Base-by-base conservation (phyloP, 2,797 vertebrate genomes). In the Epinephelus malabaricus region DNA sequence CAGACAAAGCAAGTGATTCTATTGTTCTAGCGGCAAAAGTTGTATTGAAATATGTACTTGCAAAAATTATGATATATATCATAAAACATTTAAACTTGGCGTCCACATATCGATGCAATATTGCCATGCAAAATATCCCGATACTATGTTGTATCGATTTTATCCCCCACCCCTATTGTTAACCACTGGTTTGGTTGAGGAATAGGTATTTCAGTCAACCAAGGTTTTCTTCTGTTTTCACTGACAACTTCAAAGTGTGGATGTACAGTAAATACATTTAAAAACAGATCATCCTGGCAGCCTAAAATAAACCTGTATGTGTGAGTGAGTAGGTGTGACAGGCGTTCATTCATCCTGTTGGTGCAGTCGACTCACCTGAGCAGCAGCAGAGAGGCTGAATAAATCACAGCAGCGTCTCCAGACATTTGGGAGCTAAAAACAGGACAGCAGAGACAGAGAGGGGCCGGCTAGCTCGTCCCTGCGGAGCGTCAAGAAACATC, bases 381-480 rank as follows among this genome's bases (percentile, higher is more conserved):
- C 71, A 50, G 76, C 62, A 64, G 70, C 47, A 62, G 61, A 73
- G 67, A 70, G 74, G 72, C 64, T 58, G 76, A 80, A 92, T 92
- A 88, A 89, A 92, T 92, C 89, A 91, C 74, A 4, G 76, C 79
- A 46, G 71, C 54, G 50, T 86, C 88, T 89, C 70, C 61, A 82
- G 86, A 84, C 89, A 15, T 38, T n/a, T 70, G 25, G 81, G 40
- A 86, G 83, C 88, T 89, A 87, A 90, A 90, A 89, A 82, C 85
- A 88, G 88, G 84, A 73, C 58, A n/a, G 77, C 40, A 2, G 81
- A 86, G 82, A 79, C 47, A 21, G 73, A 60, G 83, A 59, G 79
- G 67, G 65, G 67, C 19, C 19, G 45, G 25, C 64, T 27, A 5
- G 46, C 21, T 23, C 38, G 27, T 84, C 84, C 83, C 82, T 0